Base-by-base conservation (phyloP, 2,888 invertebrate species). In the Megastigmus dorsalis region DNA sequence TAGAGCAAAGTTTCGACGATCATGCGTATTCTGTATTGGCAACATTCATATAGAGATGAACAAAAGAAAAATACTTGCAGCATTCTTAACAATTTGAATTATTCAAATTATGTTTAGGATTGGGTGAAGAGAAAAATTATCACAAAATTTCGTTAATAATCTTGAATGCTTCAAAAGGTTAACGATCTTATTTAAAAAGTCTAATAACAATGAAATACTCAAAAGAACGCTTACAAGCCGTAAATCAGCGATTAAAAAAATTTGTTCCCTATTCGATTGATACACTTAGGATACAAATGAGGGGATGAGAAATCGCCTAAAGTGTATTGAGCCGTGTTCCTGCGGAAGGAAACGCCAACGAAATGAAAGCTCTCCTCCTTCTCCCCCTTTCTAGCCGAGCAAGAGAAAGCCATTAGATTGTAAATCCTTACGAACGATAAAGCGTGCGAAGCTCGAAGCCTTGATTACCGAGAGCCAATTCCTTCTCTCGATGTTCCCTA, bases 351-450 rank as follows among this genome's bases (percentile, higher is more conserved):
- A n/a, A n/a, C n/a, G 33, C n/a, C 15, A 30, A 41, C 3, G 36
- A 38, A 43, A 41, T 5, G 33, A 18, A 45, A 36, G 6, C n/a
- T 59, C 41, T n/a, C n/a, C n/a, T n/a, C n/a, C n/a, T n/a, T n/a
- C n/a, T n/a, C 33, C 30, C 20, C 6, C n/a, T 18, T n/a, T n/a
- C n/a, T n/a, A n/a, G 7, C 15, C 4, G 5, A 3, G 7, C 1
- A 26, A 33, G 43, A n/a, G 52, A 36, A 50, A 7, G 18, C 36
- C 68, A 63, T 68, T 63, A 63, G 63, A 68, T 38, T 74, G 68
- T 50, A 74, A 74, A 74, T 74, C 55, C 30, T 15, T 50, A 13
- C 7, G 5, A 26, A 9, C 30, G 63, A 60, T 30, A 28, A 26
- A 38, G 13, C 9, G 0, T 0, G n/a, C n/a, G n/a, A n/a, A n/a